Conservation (phyloP, 2,888 invertebrate species). For the Cataglyphis cursor region DNA sequence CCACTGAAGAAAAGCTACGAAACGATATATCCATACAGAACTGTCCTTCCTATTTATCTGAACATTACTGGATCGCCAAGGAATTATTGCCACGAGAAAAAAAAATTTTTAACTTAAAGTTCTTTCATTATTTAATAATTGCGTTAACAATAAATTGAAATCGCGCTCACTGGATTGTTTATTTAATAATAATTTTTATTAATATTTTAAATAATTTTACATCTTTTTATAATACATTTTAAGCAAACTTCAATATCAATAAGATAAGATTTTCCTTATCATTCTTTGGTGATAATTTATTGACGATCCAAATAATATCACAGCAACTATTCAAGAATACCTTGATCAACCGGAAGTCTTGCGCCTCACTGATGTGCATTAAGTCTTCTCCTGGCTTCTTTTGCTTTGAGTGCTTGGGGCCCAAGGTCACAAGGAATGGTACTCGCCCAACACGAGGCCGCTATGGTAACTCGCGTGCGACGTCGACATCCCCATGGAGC, state of each 20-base stretch:
- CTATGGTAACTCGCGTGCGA: conserved; percentile 84
- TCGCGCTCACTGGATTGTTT: background rate
- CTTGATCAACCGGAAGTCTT: conserved; percentile 36
- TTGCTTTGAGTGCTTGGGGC: conserved; percentile 82
- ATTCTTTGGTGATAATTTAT: conserved; percentile 15
- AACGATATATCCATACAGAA: conserved; percentile 17
- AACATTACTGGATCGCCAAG: conserved; percentile 24
- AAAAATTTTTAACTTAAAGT: background rate
- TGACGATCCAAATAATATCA: conserved; percentile 27
- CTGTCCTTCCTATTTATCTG: conserved; percentile 23
- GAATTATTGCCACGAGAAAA: conserved; percentile 30
- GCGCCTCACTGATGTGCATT: conserved; percentile 62
- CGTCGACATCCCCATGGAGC: conserved; percentile 85
- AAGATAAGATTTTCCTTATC: background rate
- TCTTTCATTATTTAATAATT: conserved; percentile 2
- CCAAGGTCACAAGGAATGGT: conserved; percentile 87
- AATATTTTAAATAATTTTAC: background rate
- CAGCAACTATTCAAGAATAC: conserved; percentile 31
- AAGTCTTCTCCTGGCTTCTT: conserved; percentile 84
- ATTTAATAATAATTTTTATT: background rate
- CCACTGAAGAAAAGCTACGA: conserved; percentile 27
- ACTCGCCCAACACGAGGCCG: conserved; percentile 85
- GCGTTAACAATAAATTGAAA: background rate
- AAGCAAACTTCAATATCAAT: conserved; percentile 5
- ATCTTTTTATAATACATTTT: background rate